Percentiles rank a stretch among this genome's conserved stretches.
These are phyloP conservation scores for Drosophila setifemur DNA, from an alignment of 1,140 invertebrate species.

Conservation along the genomic window DNA sequence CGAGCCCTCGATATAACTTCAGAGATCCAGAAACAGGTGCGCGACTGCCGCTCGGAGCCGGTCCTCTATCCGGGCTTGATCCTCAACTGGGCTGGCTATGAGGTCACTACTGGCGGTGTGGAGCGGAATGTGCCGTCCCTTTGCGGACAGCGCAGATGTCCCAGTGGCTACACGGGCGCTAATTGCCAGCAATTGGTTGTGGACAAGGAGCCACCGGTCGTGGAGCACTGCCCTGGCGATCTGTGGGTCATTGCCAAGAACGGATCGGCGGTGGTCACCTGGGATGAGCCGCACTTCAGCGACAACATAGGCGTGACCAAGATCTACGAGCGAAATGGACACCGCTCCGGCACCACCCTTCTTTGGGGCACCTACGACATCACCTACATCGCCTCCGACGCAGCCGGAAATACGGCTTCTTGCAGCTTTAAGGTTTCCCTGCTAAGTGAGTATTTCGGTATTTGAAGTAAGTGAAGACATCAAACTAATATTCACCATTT, in stretches of 20 bases:
- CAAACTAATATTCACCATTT: conserved; percentile 1
- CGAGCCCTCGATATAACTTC: conserved; percentile 94
- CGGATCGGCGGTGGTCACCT: conserved; percentile 94
- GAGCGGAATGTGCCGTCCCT: conserved; percentile 95
- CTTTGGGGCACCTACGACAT: conserved; percentile 96
- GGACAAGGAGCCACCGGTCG: conserved; percentile 93
- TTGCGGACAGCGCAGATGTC: conserved; percentile 93
- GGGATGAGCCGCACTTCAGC: conserved; percentile 96
- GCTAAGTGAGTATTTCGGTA: conserved; percentile 87
- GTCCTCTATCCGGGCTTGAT: conserved; percentile 93
- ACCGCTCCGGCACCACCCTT: conserved; percentile 94
- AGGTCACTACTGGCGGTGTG: conserved; percentile 93
- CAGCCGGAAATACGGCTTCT: conserved; percentile 93
- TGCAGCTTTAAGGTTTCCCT: conserved; percentile 97
- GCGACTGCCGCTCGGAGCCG: conserved; percentile 95
- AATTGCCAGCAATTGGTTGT: conserved; percentile 93
- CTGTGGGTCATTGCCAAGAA: conserved; percentile 96
- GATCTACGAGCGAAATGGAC: conserved; percentile 92
- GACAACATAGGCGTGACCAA: conserved; percentile 92
- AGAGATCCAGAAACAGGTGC: conserved; percentile 96
- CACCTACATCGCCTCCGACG: conserved; percentile 96
- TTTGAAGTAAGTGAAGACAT: not conserved
- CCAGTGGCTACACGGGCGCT: conserved; percentile 91
- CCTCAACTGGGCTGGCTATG: conserved; percentile 96
- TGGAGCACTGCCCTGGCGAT: conserved; percentile 95